Conservation (phyloP, 2,797 vertebrate genomes). For the Anableps anableps region DNA sequence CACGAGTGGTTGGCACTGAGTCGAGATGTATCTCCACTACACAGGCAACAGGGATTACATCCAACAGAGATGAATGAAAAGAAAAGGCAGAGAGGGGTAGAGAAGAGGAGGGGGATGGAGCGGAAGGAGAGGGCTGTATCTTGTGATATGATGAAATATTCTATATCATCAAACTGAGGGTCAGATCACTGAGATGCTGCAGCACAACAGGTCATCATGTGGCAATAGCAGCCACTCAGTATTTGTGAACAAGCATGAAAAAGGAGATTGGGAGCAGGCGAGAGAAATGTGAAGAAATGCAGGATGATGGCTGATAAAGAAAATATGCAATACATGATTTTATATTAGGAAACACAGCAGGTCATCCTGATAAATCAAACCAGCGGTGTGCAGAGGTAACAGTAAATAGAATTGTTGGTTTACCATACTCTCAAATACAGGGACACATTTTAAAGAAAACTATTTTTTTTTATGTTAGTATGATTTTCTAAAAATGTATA, state of each 20-base stretch:
- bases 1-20: conserved; percentile 58
- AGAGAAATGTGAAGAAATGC: conserved; percentile 25
- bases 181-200: conserved; percentile 46
- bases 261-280: conserved; percentile 55
- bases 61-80: conserved; percentile 63
- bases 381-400: conserved; percentile 22
- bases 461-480: not conserved
- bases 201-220: conserved; percentile 66
- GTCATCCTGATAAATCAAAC: conserved; percentile 28
- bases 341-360: conserved; percentile 69
- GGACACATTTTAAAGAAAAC: not conserved
- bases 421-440: conserved; percentile 6
- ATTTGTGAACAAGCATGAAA: conserved; percentile 37
- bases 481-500: not conserved
- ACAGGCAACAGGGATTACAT: conserved; percentile 75
- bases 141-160: conserved; percentile 60
- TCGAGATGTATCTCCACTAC: conserved; percentile 64
- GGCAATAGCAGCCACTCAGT: conserved; percentile 40
- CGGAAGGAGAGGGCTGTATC: conserved; percentile 29
- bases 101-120: conserved; percentile 20
- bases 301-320: conserved; percentile 62
- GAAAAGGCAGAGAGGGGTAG: conserved; percentile 20
- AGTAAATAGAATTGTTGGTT: conserved; percentile 24
- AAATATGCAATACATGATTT: conserved; percentile 51
- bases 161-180: conserved; percentile 53